phyloP scores from a whole-genome alignment of 2,888 invertebrate species.

The Automeris io region DNA sequence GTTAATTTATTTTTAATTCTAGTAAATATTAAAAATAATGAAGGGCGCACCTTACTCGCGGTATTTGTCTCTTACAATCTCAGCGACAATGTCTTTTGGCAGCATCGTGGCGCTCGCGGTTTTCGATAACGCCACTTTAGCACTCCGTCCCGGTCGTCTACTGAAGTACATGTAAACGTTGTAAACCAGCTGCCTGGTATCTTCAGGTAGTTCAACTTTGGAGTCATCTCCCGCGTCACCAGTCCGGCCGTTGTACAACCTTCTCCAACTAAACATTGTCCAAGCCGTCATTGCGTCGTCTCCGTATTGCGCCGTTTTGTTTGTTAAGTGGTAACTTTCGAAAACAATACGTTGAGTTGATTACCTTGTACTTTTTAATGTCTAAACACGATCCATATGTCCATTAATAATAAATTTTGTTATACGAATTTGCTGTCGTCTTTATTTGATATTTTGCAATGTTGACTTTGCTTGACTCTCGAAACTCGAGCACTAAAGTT shows the following conservation, averaged over 20 bases:
- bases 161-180: slow-evolving; percentile 69
- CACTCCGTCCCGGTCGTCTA: slow-evolving; percentile 56
- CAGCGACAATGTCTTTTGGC: slow-evolving; percentile 63
- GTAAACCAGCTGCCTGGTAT: slow-evolving; percentile 65
- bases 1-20: too few species aligned
- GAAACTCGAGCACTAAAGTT: neutral
- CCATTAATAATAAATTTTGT: neutral
- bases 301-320: slow-evolving; percentile 71
- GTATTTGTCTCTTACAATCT: slow-evolving; percentile 64
- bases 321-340: neutral
- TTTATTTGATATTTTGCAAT: neutral
- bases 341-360: neutral
- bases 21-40: neutral
- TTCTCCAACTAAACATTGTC: slow-evolving; percentile 73
- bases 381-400: neutral
- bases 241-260: slow-evolving; percentile 54
- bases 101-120: slow-evolving; percentile 68
- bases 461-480: neutral
- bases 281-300: slow-evolving; percentile 72
- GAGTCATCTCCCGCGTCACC: slow-evolving; percentile 49
- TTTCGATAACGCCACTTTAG: slow-evolving; percentile 56
- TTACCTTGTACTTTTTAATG: neutral
- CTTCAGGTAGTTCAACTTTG: slow-evolving; percentile 57
- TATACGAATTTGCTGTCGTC: too few species aligned
- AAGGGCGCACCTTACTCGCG: slow-evolving; percentile 15